Conservation (phyloP, 2,888 invertebrate genomes). For the Dimorphilus gyrociliatus region DNA sequence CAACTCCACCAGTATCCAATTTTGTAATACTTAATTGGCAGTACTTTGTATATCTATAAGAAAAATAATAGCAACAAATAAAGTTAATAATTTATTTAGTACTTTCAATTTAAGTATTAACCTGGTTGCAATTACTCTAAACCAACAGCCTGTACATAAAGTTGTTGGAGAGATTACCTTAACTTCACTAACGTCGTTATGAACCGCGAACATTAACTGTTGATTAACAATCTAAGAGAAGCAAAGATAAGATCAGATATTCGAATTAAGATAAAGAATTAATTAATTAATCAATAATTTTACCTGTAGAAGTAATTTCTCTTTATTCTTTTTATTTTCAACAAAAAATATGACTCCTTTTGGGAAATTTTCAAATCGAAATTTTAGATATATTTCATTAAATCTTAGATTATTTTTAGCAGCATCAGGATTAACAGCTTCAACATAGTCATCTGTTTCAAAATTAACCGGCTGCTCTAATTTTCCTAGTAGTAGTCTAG, state of each 20-base stretch:
- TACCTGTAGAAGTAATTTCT: constrained; percentile 12
- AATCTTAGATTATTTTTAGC: constrained; percentile 2
- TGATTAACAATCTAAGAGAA: constrained; percentile 9
- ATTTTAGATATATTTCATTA: constrained; percentile 12
- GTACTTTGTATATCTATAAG: constrained; percentile 12
- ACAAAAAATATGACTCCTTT: constrained; percentile 14
- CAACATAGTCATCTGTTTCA: constrained; percentile 6
- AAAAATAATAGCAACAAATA: background rate
- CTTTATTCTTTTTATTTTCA: constrained; percentile 10
- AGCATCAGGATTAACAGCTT: constrained; percentile 8
- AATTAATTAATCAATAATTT: too few species aligned
- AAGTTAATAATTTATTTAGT: background rate
- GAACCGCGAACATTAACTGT: constrained; percentile 13
- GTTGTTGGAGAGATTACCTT: constrained; percentile 8
- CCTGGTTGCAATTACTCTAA: constrained; percentile 14
- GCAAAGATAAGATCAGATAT: too few species aligned
- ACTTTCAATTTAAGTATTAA: constrained; percentile 7
- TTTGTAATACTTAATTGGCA: constrained; percentile 14
- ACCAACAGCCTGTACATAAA: constrained; percentile 14
- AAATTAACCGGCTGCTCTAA: constrained; percentile 15
- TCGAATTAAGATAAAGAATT: too few species aligned
- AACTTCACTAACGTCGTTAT: constrained; percentile 6
- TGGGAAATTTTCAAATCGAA: constrained; percentile 6
- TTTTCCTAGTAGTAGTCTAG: constrained; percentile 6
- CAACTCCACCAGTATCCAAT: constrained; percentile 13